A percentile compares a stretch with the other conserved stretches of the same genome.
phyloP scores from a whole-genome alignment of 2,888 invertebrate species.

The Spicauda simplicius region DNA sequence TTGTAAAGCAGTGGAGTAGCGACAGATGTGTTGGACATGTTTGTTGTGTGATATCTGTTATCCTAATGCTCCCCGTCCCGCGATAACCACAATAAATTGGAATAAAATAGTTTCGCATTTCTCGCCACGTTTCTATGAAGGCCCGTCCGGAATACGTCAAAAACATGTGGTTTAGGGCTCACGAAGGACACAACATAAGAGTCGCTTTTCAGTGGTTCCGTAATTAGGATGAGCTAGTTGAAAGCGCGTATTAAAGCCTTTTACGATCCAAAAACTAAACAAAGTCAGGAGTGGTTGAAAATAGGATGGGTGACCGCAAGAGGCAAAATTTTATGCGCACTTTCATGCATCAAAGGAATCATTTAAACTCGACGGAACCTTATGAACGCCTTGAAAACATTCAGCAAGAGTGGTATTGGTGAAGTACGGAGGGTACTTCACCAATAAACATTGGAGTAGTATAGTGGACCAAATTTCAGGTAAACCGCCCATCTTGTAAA shows the following conservation, averaged over 20 bases:
- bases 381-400: no score
- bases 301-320: no score
- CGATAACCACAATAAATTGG: constrained; percentile 16
- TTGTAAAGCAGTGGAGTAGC: constrained; percentile 33
- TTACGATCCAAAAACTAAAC: no score
- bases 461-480: no score
- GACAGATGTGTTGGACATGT: constrained; percentile 32
- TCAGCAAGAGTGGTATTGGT: no score
- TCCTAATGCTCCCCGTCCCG: constrained; percentile 13
- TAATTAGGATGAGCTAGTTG: neutral
- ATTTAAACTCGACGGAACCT: no score
- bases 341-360: no score
- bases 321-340: no score
- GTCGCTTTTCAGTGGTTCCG: neutral
- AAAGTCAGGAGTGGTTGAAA: no score
- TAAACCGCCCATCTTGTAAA: no score
- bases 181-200: neutral
- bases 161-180: neutral
- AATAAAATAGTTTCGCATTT: constrained; percentile 17
- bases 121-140: constrained; percentile 12
- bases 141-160: neutral
- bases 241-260: neutral
- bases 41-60: constrained; percentile 30
- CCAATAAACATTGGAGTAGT: no score
- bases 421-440: no score